Evolutionary conservation across 2,797 vertebrate genomes (phyloP), one percentile per base, ranked within the genome.

Genomic region (Microctenopoma steveboyesi): DNA sequence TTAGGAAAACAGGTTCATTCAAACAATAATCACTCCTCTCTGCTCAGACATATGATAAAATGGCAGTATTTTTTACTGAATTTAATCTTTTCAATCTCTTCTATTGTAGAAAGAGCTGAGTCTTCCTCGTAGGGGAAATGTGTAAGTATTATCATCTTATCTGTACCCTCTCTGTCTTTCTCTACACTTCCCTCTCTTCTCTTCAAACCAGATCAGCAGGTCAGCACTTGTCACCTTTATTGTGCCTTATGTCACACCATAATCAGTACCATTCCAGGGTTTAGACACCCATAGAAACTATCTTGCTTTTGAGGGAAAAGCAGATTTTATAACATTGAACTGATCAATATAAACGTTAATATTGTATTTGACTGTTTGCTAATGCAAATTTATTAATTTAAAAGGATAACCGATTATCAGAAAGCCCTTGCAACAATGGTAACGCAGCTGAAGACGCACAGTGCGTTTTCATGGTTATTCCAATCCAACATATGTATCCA

Each of bases 51-150:
- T 18, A 22, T 30, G 2, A 43, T 35, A 30, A 30, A 8, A 39
- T 7, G 9, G 7, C 6, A 39, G 9, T 39, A 39, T 39, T 39
- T 39, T 1, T 39, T 2, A 4, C 28, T 30, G 4, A 30, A 60
- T 46, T 45, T 4, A 64, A 33, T 43, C 11, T 72, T 58, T 65
- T 11, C n/a, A 49, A 28, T 81, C 16, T 85, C 16, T 74, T 89
- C 57, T 51, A 16, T 87, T 88, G 5, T 64, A 94, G 93, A 94
- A 94, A 81, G 93, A 94, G 76, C 79, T 93, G 84, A 93, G 92
- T 83, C 92, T 94, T 82, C 92, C 93, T 73, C 92, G 93, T 40
- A 88, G 92, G 74, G 92, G 92, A 84, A 94, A 92, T 70, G 64
- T 93, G 93, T 93, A 85, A 93, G 93, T 94, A 90, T 64, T 27